These are phyloP conservation scores for Sinonovacula constricta DNA, from an alignment of 1,140 invertebrate species.

Conservation along the genomic window DNA sequence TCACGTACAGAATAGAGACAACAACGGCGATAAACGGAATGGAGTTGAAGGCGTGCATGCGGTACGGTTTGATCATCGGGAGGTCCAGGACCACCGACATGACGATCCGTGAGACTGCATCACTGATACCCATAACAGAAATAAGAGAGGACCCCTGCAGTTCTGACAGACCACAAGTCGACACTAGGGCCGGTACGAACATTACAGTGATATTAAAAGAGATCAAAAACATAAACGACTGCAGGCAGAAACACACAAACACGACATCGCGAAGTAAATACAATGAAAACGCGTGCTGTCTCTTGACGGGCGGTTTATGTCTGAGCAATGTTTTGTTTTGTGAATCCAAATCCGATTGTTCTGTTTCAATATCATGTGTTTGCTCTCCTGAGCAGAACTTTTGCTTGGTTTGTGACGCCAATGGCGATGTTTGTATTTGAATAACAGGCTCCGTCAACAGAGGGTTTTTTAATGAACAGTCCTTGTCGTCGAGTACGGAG, in stretches of 20 bases:
- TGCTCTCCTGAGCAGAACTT: too few relatives aligned
- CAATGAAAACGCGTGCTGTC: too few relatives aligned
- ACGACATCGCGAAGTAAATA: too few relatives aligned
- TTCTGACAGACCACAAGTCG: slow-evolving; percentile 57
- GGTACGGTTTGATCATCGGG: slow-evolving; percentile 54
- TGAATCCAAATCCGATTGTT: too few relatives aligned
- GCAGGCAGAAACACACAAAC: slow-evolving; percentile 66
- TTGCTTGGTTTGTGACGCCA: too few relatives aligned
- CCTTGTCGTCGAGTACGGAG: too few relatives aligned
- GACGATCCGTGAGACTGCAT: slow-evolving; percentile 61
- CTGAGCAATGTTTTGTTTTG: too few relatives aligned
- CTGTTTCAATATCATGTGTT: too few relatives aligned
- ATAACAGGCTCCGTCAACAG: too few relatives aligned
- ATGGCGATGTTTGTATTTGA: too few relatives aligned
- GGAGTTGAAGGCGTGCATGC: slow-evolving; percentile 62
- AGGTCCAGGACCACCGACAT: slow-evolving; percentile 63
- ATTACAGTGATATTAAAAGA: slow-evolving; percentile 66
- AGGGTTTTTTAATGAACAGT: too few relatives aligned
- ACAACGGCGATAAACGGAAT: slow-evolving; percentile 60
- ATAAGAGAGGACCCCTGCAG: slow-evolving; percentile 60
- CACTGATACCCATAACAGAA: slow-evolving; percentile 62
- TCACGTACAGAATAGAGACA: slow-evolving; percentile 58
- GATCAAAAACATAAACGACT: slow-evolving; percentile 64
- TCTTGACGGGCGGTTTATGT: too few relatives aligned
- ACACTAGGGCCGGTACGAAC: slow-evolving; percentile 67